Conservation (phyloP, 2,888 invertebrate species). For the Drosophila emarginata region DNA sequence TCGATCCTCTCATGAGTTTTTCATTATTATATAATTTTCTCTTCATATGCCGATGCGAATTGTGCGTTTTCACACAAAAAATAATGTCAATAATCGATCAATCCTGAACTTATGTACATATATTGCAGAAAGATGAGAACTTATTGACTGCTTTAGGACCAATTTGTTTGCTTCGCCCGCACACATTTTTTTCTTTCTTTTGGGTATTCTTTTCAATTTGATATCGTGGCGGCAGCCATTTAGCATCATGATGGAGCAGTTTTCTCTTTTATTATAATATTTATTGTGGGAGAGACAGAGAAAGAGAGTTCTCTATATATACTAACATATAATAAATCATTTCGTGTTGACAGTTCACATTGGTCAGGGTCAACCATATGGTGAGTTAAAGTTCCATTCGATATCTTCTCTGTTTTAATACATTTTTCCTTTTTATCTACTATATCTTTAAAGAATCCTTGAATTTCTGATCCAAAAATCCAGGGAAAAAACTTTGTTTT, state of each 20-base stretch:
- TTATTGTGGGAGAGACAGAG: background rate
- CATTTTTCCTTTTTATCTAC: too few species aligned
- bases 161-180: slow-evolving; percentile 75
- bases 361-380: slow-evolving; percentile 51
- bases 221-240: slow-evolving; percentile 46
- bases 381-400: slow-evolving; percentile 3
- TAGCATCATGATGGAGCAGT: slow-evolving; percentile 74
- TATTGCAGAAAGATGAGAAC: slow-evolving; percentile 1
- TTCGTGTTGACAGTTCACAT: slow-evolving; percentile 55
- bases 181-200: slow-evolving; percentile 43
- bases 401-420: background rate
- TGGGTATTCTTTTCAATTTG: slow-evolving; percentile 31
- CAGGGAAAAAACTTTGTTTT: background rate
- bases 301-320: background rate
- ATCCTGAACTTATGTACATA: slow-evolving; percentile 30
- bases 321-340: slow-evolving; percentile 26
- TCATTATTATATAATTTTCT: slow-evolving; percentile 74
- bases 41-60: slow-evolving; percentile 52
- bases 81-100: slow-evolving; percentile 60
- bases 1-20: slow-evolving; percentile 63
- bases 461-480: too few species aligned
- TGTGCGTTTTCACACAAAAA: slow-evolving; percentile 63
- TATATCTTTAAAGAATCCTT: too few species aligned
- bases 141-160: slow-evolving; percentile 4
- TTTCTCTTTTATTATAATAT: slow-evolving; percentile 33